phyloP scores from a whole-genome alignment of 2,888 invertebrate species.

The Xestobium rufovillosum region DNA sequence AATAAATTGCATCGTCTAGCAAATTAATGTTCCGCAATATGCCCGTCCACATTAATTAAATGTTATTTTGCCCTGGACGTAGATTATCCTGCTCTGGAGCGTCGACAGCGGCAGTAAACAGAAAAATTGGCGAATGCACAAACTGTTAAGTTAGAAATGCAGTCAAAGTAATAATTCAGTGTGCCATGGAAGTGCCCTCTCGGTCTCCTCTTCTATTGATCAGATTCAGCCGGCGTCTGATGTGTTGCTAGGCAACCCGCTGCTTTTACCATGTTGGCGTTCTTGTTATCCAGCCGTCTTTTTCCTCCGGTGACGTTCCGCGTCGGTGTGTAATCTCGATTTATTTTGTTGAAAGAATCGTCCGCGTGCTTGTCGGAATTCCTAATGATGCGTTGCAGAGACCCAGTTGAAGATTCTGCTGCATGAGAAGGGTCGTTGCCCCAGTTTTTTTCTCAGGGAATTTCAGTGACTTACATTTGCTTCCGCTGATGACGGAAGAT shows the following conservation, averaged over 20 bases:
- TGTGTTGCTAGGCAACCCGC: constrained; percentile 25
- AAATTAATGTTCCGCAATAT: too few relatives aligned
- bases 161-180: constrained; percentile 26
- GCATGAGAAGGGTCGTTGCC: constrained; percentile 21
- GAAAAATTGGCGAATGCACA: too few relatives aligned
- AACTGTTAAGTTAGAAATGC: too few relatives aligned
- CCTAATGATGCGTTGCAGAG: too few relatives aligned
- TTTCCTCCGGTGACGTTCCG: constrained; percentile 9
- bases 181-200: constrained; percentile 18
- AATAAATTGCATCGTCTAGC: too few relatives aligned
- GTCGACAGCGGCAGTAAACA: too few relatives aligned
- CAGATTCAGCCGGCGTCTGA: constrained; percentile 26
- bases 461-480: constrained; percentile 3
- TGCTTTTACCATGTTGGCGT: constrained; percentile 16
- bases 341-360: constrained; percentile 19
- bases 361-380: too few relatives aligned
- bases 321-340: constrained; percentile 8
- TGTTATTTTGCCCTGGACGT: too few relatives aligned
- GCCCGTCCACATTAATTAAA: too few relatives aligned
- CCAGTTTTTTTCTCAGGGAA: constrained; percentile 23
- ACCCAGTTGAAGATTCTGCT: too few relatives aligned
- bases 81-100: too few relatives aligned
- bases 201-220: constrained; percentile 26
- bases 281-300: constrained; percentile 13
- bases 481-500: too few relatives aligned